Conservation (phyloP, 1,140 invertebrate genomes). For the Telenomus remus region DNA sequence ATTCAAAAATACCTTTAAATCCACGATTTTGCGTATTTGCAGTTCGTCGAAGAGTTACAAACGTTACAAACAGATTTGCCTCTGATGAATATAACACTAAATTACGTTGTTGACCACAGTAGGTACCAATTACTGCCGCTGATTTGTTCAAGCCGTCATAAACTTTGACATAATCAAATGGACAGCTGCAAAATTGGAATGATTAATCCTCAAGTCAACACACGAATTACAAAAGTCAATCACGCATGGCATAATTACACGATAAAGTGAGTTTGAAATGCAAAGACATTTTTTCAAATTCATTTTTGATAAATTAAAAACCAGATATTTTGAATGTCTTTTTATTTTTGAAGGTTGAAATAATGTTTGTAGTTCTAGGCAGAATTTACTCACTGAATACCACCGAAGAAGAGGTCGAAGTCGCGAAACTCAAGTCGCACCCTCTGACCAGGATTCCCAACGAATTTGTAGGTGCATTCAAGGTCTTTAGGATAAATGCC, state of each 20-base stretch:
- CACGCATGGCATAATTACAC: background rate
- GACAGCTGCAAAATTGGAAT: conserved; percentile 84
- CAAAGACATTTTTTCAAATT: too few relatives aligned
- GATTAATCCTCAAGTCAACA: background rate
- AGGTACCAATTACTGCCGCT: conserved; percentile 94
- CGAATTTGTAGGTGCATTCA: conserved; percentile 93
- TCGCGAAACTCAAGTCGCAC: conserved; percentile 97
- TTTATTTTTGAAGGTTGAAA: too few relatives aligned
- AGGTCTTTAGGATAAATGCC: conserved; percentile 98
- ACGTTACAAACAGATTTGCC: conserved; percentile 90
- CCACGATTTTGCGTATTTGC: conserved; percentile 95
- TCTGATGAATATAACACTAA: conserved; percentile 95
- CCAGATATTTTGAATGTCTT: too few relatives aligned
- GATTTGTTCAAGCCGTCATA: conserved; percentile 93
- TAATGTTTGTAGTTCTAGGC: too few relatives aligned
- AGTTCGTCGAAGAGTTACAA: conserved; percentile 90
- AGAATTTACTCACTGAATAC: conserved; percentile 93
- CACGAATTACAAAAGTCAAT: too few relatives aligned
- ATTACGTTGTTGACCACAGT: conserved; percentile 98
- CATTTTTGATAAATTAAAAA: too few relatives aligned
- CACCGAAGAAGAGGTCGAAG: conserved; percentile 99
- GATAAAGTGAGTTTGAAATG: too few relatives aligned
- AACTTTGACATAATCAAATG: conserved; percentile 97
- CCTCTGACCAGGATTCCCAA: conserved; percentile 91
- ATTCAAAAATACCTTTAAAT: conserved; percentile 96